Base-by-base conservation (phyloP, 2,797 vertebrate species). In the Serranus cabrilla region DNA sequence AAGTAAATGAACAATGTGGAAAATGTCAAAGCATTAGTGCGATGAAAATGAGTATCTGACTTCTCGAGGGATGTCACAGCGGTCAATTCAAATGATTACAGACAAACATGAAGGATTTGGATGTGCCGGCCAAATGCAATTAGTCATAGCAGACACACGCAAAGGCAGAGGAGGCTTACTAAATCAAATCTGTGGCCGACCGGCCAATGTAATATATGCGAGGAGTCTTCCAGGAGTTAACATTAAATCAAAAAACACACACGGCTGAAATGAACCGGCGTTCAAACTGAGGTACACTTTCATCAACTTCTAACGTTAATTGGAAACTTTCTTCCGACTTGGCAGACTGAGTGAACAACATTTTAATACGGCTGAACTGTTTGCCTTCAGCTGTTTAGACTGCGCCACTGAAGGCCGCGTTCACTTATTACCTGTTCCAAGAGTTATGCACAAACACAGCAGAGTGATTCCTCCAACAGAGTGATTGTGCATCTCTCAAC, bases 31-130 rank as follows among this genome's bases (percentile, higher is more conserved):
- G 43, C 58, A 74, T 82, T 66, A 74, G 47, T 68, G 63, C 67
- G 68, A 74, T 55, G 43, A 75, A 78, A 75, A 63, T 9, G 3
- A 76, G 50, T 27, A 39, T 50, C 80, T 80, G 65, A 81, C 68
- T 79, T 81, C 74, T 85, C 7, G 5, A 77, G 74, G 82, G 87
- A 90, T 82, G 84, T 49, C 68, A 73, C 9, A 39, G 77, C 74
- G 80, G 76, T 84, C 69, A 70, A 63, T 74, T 74, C 21, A 68
- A 80, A 74, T 49, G 59, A 84, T 72, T 71, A 56, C 71, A 68
- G 69, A 77, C 80, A 87, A 75, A 71, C 82, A 78, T 56, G 62
- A 83, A 81, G 70, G 8, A n/a, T 61, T 85, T 60, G 66, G 58
- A 81, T 37, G 64, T 31, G 43, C 37, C 11, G 25, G 78, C 71